Conservation (phyloP, 1,140 invertebrate genomes). For the Drosophila guanche region DNA sequence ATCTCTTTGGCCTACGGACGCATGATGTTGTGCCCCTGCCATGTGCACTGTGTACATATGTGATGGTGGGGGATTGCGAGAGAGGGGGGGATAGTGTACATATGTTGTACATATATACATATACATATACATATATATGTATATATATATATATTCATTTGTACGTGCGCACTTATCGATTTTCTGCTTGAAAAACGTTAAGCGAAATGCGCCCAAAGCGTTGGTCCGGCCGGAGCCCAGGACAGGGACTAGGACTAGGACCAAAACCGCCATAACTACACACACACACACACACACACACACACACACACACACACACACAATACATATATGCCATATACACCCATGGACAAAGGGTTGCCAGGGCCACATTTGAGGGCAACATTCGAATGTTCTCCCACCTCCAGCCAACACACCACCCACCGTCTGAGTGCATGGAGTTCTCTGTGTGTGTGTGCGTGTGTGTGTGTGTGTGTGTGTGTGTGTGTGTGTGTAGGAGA, state of each 20-base stretch:
- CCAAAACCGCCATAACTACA: neutral
- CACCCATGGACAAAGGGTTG: slow-evolving; percentile 41
- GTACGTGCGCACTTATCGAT: slow-evolving; percentile 61
- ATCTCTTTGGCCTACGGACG: slow-evolving; percentile 1
- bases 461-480: neutral
- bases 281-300: slow-evolving; percentile 4
- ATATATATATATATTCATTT: slow-evolving; percentile 42
- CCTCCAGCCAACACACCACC: neutral
- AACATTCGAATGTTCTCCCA: slow-evolving; percentile 26
- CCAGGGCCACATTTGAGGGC: slow-evolving; percentile 46
- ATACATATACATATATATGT: slow-evolving; percentile 41
- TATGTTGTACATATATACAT: slow-evolving; percentile 13
- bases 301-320: slow-evolving; percentile 4
- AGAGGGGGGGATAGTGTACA: slow-evolving; percentile 8
- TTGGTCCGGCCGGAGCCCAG: slow-evolving; percentile 32
- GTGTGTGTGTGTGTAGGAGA: slow-evolving; percentile 4
- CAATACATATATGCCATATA: slow-evolving; percentile 1
- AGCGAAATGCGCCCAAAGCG: slow-evolving; percentile 58
- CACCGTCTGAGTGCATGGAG: slow-evolving; percentile 1
- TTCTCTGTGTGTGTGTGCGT: neutral
- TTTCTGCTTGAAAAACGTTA: slow-evolving; percentile 58
- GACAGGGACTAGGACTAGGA: no score
- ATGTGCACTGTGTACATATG: slow-evolving; percentile 8
- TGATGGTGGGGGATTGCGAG: slow-evolving; percentile 9
- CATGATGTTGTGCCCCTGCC: slow-evolving; percentile 4